Conservation (phyloP, 2,113 vertebrate genomes). For the Pavo muticus region DNA sequence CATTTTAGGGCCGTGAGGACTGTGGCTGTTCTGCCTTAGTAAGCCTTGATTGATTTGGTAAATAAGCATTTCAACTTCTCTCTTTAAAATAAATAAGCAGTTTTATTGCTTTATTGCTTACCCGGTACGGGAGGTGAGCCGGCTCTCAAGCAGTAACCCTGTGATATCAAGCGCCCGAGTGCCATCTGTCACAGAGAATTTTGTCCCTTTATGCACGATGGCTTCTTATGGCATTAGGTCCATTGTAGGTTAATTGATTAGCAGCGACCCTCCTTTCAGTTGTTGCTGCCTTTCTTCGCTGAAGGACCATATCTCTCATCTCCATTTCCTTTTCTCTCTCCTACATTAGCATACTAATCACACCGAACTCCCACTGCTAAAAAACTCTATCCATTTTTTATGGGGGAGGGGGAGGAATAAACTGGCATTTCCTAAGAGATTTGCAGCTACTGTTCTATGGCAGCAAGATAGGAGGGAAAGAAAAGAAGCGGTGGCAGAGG, state of each 20-base stretch:
- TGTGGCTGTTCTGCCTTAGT: constrained; percentile 73
- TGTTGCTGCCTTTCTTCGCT: constrained; percentile 46
- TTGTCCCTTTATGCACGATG: constrained; percentile 65
- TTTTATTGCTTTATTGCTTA: constrained; percentile 78
- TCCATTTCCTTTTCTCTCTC: constrained; percentile 52
- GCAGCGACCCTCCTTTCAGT: constrained; percentile 66
- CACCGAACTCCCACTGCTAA: constrained; percentile 63
- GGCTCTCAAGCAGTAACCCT: constrained; percentile 36
- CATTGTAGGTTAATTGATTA: constrained; percentile 68
- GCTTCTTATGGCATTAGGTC: constrained; percentile 57
- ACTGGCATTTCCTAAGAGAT: constrained; percentile 45
- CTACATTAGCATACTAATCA: constrained; percentile 65
- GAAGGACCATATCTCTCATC: constrained; percentile 55
- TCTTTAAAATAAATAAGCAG: constrained; percentile 77
- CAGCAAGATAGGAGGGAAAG: background rate
- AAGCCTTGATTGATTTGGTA: constrained; percentile 77
- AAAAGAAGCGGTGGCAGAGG: constrained; percentile 29
- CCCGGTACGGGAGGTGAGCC: constrained; percentile 70
- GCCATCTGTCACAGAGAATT: constrained; percentile 77
- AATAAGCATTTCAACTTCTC: constrained; percentile 77
- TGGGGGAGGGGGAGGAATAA: constrained; percentile 47
- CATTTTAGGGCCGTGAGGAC: constrained; percentile 53
- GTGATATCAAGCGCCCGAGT: constrained; percentile 20
- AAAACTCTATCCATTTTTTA: constrained; percentile 24
- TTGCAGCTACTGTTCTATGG: constrained; percentile 44